Conservation (phyloP, 2,113 vertebrate species). For the Dinomys branickii region DNA sequence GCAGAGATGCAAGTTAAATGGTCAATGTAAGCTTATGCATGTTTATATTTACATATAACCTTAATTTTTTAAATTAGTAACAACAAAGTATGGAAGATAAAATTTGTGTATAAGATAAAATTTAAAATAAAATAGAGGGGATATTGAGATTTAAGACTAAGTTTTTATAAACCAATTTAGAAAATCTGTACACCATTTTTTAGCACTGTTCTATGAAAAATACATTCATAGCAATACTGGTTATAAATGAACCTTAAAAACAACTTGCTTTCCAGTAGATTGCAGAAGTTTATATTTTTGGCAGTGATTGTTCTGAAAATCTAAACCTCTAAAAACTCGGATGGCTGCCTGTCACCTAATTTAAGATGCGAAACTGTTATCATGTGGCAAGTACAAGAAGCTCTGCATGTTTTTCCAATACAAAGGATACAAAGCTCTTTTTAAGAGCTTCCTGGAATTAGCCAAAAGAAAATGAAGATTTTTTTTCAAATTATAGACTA, state of each 20-base stretch:
- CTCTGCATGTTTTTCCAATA: slow-evolving; percentile 16
- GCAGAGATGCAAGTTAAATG: background rate
- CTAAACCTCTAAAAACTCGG: background rate
- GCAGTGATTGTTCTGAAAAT: slow-evolving; percentile 15
- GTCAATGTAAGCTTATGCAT: background rate
- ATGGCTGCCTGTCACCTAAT: slow-evolving; percentile 2
- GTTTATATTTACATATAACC: background rate
- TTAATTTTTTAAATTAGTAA: background rate
- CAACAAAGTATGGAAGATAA: background rate
- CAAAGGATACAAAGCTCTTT: background rate
- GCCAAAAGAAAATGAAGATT: background rate
- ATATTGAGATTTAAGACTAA: background rate
- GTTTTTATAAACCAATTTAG: background rate
- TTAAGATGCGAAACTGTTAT: slow-evolving; percentile 57
- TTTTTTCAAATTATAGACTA: background rate
- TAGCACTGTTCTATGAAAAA: background rate
- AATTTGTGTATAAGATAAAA: background rate
- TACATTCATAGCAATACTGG: background rate
- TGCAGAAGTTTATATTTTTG: background rate
- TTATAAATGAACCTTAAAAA: slow-evolving; percentile 36
- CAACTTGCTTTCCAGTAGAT: slow-evolving; percentile 10
- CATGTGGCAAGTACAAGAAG: slow-evolving; percentile 39
- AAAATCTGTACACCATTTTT: background rate
- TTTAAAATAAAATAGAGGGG: slow-evolving; percentile 6
- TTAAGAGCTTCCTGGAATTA: background rate